phyloP scores from a whole-genome alignment of 2,888 invertebrate genomes.

The Trichopoda pennipes region DNA sequence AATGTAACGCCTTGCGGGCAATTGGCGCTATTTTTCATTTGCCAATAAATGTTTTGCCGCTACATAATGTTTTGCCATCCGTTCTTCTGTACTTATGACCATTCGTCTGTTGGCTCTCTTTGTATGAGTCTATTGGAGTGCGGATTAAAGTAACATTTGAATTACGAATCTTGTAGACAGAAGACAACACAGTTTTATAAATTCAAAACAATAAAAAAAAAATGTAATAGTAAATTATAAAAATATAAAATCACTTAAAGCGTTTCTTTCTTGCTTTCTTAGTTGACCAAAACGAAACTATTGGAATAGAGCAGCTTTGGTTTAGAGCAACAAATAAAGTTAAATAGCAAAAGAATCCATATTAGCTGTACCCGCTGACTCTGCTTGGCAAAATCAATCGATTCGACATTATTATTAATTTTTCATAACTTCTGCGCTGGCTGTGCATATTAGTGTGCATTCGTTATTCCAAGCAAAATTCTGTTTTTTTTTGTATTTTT shows the following conservation, averaged over 20 bases:
- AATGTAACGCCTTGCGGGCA: slow-evolving; percentile 71
- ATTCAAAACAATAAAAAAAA: slow-evolving; percentile 11
- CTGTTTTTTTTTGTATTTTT: not conserved
- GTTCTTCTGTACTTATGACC: not conserved
- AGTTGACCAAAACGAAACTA: slow-evolving; percentile 53
- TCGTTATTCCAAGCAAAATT: slow-evolving; percentile 23
- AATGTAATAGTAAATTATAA: slow-evolving; percentile 17
- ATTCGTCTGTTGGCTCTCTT: slow-evolving; percentile 12
- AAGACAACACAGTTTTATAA: slow-evolving; percentile 32
- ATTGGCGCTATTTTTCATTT: slow-evolving; percentile 74
- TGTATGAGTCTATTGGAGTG: slow-evolving; percentile 14
- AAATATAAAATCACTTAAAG: slow-evolving; percentile 60
- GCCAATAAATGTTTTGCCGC: slow-evolving; percentile 72
- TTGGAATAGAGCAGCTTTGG: slow-evolving; percentile 29
- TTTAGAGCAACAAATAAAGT: slow-evolving; percentile 50
- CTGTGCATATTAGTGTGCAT: slow-evolving; percentile 68
- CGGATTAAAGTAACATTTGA: slow-evolving; percentile 62
- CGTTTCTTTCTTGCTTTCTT: slow-evolving; percentile 41
- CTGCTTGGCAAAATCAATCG: slow-evolving; percentile 76
- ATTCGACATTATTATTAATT: slow-evolving; percentile 80
- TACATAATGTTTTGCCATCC: slow-evolving; percentile 27
- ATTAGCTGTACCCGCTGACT: slow-evolving; percentile 65
- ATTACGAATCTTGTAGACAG: slow-evolving; percentile 63
- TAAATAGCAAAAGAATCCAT: slow-evolving; percentile 66
- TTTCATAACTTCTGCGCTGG: slow-evolving; percentile 79